Conservation (phyloP, 64 coral and sea anemone species). For the Astreopora myriophthalma region DNA sequence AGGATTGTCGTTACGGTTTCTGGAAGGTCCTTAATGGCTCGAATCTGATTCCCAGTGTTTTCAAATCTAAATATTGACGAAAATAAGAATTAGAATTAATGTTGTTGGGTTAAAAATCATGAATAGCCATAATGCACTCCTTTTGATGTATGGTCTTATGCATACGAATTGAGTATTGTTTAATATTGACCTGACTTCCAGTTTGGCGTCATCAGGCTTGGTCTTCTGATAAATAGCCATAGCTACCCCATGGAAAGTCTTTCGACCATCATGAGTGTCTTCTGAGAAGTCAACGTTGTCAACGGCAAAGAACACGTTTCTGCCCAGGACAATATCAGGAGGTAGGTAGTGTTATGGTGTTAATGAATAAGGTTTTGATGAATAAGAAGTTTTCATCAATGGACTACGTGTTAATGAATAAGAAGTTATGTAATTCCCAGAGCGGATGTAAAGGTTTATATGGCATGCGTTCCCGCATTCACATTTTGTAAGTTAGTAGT, state of each 20-base stretch:
- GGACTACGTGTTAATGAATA: too few relatives aligned
- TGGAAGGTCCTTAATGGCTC: background rate
- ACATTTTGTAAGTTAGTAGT: too few relatives aligned
- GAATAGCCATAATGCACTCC: background rate
- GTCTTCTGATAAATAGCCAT: constrained; percentile 48
- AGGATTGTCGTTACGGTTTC: background rate
- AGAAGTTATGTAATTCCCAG: too few relatives aligned
- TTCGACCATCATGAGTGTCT: background rate
- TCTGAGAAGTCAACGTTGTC: constrained; percentile 58
- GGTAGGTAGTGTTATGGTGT: too few relatives aligned
- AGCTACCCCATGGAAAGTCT: background rate
- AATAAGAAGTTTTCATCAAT: too few relatives aligned
- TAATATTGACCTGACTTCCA: background rate
- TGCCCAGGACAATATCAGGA: constrained; percentile 50
- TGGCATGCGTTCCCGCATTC: too few relatives aligned
- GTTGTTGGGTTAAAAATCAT: background rate
- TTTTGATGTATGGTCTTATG: background rate
- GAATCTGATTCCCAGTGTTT: background rate
- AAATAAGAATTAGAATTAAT: background rate
- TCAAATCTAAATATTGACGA: background rate
- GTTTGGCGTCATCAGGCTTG: constrained; percentile 15
- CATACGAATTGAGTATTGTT: background rate
- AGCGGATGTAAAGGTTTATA: too few relatives aligned
- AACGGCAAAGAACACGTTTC: constrained; percentile 47
- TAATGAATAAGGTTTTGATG: too few relatives aligned